Evolutionary conservation across 1,140 invertebrate genomes (phyloP).

Genomic region (Brachionus koreanus): DNA sequence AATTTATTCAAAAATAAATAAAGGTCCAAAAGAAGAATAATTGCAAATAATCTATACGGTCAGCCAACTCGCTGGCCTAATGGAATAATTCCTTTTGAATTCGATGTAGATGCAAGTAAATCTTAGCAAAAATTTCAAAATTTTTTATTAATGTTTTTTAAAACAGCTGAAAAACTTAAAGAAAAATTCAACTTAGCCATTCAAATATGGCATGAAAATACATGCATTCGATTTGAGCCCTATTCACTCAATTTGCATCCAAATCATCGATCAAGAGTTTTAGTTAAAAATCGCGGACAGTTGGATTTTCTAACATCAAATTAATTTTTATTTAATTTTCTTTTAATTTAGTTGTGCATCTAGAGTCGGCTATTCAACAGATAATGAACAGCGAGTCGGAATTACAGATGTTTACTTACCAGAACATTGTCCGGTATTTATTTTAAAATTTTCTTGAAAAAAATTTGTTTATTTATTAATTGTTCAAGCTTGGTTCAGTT

Average conservation of each 20-base stretch:
- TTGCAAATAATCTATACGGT: background rate
- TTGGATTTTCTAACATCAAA: constrained; percentile 7
- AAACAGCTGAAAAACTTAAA: background rate
- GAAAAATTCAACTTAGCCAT: constrained; percentile 24
- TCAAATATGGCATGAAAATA: constrained; percentile 41
- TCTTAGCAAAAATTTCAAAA: background rate
- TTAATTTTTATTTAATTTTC: background rate
- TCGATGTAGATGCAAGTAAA: constrained; percentile 18
- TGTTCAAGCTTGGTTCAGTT: no score
- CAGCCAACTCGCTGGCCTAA: constrained; percentile 38
- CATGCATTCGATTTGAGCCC: constrained; percentile 44
- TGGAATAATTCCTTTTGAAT: constrained; percentile 45
- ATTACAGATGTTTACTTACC: constrained; percentile 43
- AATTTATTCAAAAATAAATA: background rate
- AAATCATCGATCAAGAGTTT: constrained; percentile 9
- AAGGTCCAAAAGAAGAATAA: constrained; percentile 34
- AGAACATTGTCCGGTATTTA: constrained; percentile 28
- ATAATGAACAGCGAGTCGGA: background rate
- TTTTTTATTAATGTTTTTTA: background rate
- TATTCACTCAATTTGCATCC: constrained; percentile 12
- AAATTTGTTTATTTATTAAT: no score
- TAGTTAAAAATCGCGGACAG: constrained; percentile 40
- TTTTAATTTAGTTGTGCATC: constrained; percentile 41
- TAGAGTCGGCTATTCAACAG: constrained; percentile 16
- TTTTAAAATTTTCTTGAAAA: no score